A percentile compares a stretch with the other conserved stretches of the same genome.
These are phyloP conservation scores for Hypotaenidia philippensis DNA, from an alignment of 2,797 vertebrate species.

Conservation along the genomic window DNA sequence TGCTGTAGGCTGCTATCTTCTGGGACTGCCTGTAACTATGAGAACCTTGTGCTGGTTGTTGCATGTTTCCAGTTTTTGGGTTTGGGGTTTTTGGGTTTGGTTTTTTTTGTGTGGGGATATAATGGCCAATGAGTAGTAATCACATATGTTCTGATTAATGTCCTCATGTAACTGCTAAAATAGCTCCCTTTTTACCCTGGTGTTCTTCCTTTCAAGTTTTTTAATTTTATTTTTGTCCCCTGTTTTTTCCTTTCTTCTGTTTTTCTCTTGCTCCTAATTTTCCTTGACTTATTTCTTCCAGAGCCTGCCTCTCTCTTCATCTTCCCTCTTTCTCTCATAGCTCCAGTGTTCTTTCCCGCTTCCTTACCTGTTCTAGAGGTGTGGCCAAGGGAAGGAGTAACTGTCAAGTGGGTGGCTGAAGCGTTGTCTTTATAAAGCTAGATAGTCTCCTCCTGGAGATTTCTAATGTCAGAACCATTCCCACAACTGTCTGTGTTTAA, in stretches of 20 bases:
- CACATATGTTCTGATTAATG: background rate
- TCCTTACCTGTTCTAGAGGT: background rate
- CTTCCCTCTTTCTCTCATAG: background rate
- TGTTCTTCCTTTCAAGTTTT: background rate
- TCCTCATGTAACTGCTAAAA: background rate
- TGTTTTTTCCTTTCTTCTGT: background rate
- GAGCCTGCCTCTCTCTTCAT: background rate
- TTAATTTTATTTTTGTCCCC: rapidly evolving
- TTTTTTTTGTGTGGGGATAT: no score
- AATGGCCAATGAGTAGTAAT: background rate
- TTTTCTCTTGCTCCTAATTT: background rate
- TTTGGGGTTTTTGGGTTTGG: no score
- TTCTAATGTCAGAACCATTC: background rate
- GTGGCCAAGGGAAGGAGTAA: background rate
- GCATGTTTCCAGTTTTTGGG: background rate
- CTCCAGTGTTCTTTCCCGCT: background rate
- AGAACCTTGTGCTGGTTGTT: background rate
- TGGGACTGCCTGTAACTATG: background rate
- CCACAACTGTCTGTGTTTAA: background rate
- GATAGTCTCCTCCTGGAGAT: background rate
- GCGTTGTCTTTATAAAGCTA: background rate
- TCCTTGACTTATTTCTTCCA: background rate
- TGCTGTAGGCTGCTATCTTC: background rate
- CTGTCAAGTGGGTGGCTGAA: background rate
- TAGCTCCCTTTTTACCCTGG: rapidly evolving